These are phyloP conservation scores for Drosophila leonis DNA, from an alignment of 2,888 invertebrate species.

Conservation along the genomic window DNA sequence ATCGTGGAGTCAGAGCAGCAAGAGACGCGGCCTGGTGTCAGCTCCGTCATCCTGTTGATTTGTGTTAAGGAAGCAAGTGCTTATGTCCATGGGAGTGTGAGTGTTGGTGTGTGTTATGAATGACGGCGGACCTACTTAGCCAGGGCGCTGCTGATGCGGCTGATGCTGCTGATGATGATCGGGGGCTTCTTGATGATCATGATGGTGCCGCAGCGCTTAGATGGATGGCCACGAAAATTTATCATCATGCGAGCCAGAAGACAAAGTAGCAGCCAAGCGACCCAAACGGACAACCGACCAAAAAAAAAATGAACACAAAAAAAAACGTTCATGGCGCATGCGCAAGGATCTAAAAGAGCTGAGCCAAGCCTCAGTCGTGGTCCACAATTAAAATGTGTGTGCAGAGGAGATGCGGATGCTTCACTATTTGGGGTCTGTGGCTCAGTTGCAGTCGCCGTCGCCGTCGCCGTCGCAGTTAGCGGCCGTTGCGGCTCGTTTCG, in stretches of 20 bases:
- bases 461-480: neutral
- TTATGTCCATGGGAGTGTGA: conserved; percentile 50
- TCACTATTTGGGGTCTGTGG: conserved; percentile 25
- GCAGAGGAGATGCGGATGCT: conserved; percentile 25
- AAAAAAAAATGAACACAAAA: neutral
- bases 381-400: conserved; percentile 63
- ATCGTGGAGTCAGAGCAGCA: conserved; percentile 16
- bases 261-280: conserved; percentile 65
- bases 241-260: conserved; percentile 67
- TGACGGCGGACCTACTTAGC: conserved; percentile 64
- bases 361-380: conserved; percentile 46
- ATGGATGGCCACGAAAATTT: conserved; percentile 69
- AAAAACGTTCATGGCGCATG: conserved; percentile 45
- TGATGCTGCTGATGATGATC: conserved; percentile 32
- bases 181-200: conserved; percentile 25
- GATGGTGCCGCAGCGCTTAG: conserved; percentile 49
- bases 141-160: conserved; percentile 55
- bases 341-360: conserved; percentile 68
- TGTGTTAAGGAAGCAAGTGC: conserved; percentile 80
- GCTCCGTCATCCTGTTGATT: conserved; percentile 75
- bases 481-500: conserved; percentile 44
- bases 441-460: neutral
- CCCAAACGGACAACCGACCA: conserved; percentile 2
- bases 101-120: conserved; percentile 54
- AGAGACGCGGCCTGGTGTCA: conserved; percentile 55